Evolutionary conservation across 2,797 vertebrate species (phyloP), one percentile per base, ranked within the genome.

Genomic region (Sebastolobus alascanus): DNA sequence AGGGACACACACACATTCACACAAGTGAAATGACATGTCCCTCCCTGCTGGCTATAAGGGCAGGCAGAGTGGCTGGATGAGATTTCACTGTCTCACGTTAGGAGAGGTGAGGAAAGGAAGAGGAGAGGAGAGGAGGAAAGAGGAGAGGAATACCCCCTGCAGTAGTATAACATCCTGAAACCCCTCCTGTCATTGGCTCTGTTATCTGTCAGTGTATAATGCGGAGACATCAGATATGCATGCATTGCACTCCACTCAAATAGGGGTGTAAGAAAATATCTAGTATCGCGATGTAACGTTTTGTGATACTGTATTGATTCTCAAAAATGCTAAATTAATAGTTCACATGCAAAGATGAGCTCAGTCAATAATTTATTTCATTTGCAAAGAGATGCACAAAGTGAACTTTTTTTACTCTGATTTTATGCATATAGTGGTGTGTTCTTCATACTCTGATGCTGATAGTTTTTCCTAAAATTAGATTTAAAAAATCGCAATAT

Each of bases 11-110:
- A 73, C 75, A 83, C 79, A 87, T 37, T 12, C 86, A 86, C 86
- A 83, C 86, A 84, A 89, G 92, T 94, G 93, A 96, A 96, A 95
- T 96, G 95, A 97, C 96, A 97, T 96, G 95, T 96, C 93, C 94
- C 95, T 96, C 94, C 88, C 88, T 89, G 89, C 90, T 84, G 85
- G 88, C 92, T 93, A 79, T 87, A 87, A 89, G 90, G 83, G 84
- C 85, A 87, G 88, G 89, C 80, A 77, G 89, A 95, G 94, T 93
- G 91, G 90, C 92, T 92, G 95, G 95, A 96, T 97, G 95, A 94
- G 94, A 96, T 97, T 97, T 97, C 96, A 96, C 90, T 96, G 93
- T 95, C 94, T 94, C 89, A 93, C 72, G 67, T 90, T 88, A 77
- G 83, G 67, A 78, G 66, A 82, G 83, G 85, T 73, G 73, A 72